A percentile compares a stretch with the other conserved stretches of the same genome.
These are phyloP conservation scores for Xyrauchen texanus DNA, from an alignment of 2,113 vertebrate species.

Conservation along the genomic window DNA sequence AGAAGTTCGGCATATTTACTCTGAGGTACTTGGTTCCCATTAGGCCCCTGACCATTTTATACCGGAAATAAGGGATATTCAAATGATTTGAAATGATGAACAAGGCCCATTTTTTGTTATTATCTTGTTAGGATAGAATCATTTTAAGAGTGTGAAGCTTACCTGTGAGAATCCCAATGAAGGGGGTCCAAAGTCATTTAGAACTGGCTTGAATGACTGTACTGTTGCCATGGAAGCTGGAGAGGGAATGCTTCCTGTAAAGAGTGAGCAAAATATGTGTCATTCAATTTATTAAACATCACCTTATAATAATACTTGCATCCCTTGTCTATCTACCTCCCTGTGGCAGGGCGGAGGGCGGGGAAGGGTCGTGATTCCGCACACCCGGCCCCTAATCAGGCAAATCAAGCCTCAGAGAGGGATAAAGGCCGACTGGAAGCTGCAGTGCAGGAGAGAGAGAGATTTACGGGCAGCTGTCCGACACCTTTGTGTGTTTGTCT, in stretches of 20 bases:
- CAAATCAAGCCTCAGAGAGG: too few relatives aligned
- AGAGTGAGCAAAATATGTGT: not conserved
- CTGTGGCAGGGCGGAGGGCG: too few relatives aligned
- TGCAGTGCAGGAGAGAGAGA: too few relatives aligned
- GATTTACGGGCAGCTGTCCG: too few relatives aligned
- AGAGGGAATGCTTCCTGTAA: constrained; percentile 86
- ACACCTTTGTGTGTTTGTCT: too few relatives aligned
- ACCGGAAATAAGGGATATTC: not conserved
- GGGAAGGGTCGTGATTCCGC: too few relatives aligned
- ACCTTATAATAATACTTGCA: too few relatives aligned
- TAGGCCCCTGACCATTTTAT: constrained; percentile 77
- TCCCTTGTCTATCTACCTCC: too few relatives aligned
- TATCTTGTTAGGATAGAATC: too few relatives aligned
- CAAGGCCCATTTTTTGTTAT: too few relatives aligned
- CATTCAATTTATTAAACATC: not conserved
- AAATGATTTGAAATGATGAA: not conserved
- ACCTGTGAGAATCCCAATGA: constrained; percentile 96
- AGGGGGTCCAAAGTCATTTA: constrained; percentile 94
- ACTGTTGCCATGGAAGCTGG: constrained; percentile 87
- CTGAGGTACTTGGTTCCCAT: constrained; percentile 91
- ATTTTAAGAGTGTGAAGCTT: constrained; percentile 12
- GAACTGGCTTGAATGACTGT: constrained; percentile 88
- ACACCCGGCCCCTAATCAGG: too few relatives aligned
- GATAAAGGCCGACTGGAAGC: too few relatives aligned
- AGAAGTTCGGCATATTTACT: constrained; percentile 98